Evolutionary conservation across 2,113 vertebrate genomes (phyloP), one percentile per base, ranked within the genome.

Genomic region (Ginglymostoma cirratum): DNA sequence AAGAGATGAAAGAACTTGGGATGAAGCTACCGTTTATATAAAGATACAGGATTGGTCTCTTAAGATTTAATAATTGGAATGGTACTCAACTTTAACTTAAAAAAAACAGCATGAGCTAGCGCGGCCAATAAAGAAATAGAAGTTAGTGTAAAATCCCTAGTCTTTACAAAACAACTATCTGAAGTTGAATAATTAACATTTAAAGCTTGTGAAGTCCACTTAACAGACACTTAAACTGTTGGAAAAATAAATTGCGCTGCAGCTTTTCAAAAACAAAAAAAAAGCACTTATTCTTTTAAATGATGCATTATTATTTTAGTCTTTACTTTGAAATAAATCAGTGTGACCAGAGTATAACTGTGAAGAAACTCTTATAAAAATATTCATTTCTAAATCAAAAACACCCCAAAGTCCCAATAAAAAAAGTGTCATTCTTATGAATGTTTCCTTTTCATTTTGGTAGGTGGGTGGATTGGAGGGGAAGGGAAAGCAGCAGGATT

Each of bases 41-140:
- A 98, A 98, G 98, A 99, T 98, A 98, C 99, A 98, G 98, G 98
- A 99, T 98, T 98, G 98, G 98, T 98, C 98, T 97, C 98, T 97
- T 52, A 98, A 98, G 98, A 98, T 98, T 98, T 98, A 97, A 98
- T 98, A 99, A 99, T 98, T 99, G 98, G 98, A 97, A 98, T 98
- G 96, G 97, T 98, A 98, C 98, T 98, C 98, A 98, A 98, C 98
- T 98, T 98, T 98, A 98, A 97, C 97, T 96, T 97, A 96, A 96
- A 96, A 69, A 96, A 95, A 24, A 86, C 52, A 96, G 0, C 12
- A 30, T 0, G 5, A 0, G 5, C 0, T 27, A 93, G 96, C 96
- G 76, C 45, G 38, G 12, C 38, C 48, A 85, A n/a, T 0, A 23
- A 34, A 23, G 23, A 7, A 95, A 61, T 95, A 65, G 69, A 66